A percentile compares a stretch with the other conserved stretches of the same genome.
These are phyloP conservation scores for Mongoloraphidia duomilia DNA, from an alignment of 2,888 invertebrate genomes.

Conservation along the genomic window DNA sequence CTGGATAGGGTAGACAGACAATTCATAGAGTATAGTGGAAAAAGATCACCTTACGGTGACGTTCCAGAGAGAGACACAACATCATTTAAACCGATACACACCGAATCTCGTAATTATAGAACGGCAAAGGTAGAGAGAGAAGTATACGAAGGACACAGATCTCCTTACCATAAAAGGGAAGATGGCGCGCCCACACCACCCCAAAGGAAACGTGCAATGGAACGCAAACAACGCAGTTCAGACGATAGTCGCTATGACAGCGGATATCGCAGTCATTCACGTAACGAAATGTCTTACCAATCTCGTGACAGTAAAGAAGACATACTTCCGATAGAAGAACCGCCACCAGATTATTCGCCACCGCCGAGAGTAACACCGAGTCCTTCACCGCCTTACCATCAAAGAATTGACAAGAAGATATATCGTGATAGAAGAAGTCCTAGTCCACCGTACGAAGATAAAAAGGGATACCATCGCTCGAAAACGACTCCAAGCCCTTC, in stretches of 20 bases:
- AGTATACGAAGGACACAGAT: neutral
- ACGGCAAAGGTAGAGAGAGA: neutral
- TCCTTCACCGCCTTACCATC: slow-evolving; percentile 29
- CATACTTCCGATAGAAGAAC: slow-evolving; percentile 36
- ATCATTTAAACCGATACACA: slow-evolving; percentile 1
- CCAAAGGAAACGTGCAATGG: slow-evolving; percentile 45
- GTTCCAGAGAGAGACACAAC: neutral
- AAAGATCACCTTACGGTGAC: neutral
- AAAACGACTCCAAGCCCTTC: neutral
- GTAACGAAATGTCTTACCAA: slow-evolving; percentile 30
- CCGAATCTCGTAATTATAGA: neutral
- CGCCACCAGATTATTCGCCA: slow-evolving; percentile 59
- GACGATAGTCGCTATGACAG: slow-evolving; percentile 39
- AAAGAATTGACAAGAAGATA: no score
- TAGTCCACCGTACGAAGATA: neutral
- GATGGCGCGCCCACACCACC: slow-evolving; percentile 45
- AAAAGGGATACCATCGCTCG: neutral
- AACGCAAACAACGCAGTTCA: slow-evolving; percentile 37
- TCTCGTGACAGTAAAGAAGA: slow-evolving; percentile 29
- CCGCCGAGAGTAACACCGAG: slow-evolving; percentile 28
- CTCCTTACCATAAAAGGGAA: neutral
- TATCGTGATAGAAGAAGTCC: no score
- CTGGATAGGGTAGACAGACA: no score
- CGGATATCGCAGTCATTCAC: slow-evolving; percentile 40
- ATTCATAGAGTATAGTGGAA: neutral